Percentiles rank a stretch among this genome's conserved stretches.
Evolutionary conservation across 2,113 vertebrate genomes (phyloP).

Genomic region (Halichoerus grypus): DNA sequence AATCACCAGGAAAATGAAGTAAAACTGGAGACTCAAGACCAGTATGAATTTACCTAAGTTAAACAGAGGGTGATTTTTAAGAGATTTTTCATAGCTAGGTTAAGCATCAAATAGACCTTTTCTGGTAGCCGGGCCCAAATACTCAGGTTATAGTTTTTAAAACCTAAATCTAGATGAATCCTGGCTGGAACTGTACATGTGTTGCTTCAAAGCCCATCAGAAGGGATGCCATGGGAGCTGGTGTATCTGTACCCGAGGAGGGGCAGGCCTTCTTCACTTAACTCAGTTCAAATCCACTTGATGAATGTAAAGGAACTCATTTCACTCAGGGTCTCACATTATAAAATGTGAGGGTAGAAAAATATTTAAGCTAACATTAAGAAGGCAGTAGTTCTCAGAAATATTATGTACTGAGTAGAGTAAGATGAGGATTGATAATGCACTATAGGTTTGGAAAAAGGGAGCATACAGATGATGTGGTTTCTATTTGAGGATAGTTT

Average conservation of each 20-base stretch:
- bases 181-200: not conserved
- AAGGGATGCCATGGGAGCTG: not conserved
- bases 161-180: not conserved
- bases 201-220: not conserved
- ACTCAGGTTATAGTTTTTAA: not conserved
- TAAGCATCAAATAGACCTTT: not conserved
- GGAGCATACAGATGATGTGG: not conserved
- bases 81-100: not conserved
- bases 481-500: not conserved
- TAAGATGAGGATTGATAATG: not conserved
- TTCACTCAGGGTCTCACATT: not conserved
- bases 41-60: not conserved
- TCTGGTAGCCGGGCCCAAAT: not conserved
- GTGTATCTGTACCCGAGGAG: not conserved
- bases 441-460: not conserved
- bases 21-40: not conserved
- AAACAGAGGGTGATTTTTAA: not conserved
- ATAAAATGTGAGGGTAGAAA: not conserved
- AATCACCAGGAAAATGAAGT: not conserved
- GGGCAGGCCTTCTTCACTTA: not conserved
- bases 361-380: not conserved
- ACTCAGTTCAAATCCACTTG: not conserved
- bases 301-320: not conserved
- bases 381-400: not conserved
- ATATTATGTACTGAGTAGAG: not conserved